These are phyloP conservation scores for Conus ventricosus DNA, from an alignment of 1,140 invertebrate genomes.

Conservation along the genomic window DNA sequence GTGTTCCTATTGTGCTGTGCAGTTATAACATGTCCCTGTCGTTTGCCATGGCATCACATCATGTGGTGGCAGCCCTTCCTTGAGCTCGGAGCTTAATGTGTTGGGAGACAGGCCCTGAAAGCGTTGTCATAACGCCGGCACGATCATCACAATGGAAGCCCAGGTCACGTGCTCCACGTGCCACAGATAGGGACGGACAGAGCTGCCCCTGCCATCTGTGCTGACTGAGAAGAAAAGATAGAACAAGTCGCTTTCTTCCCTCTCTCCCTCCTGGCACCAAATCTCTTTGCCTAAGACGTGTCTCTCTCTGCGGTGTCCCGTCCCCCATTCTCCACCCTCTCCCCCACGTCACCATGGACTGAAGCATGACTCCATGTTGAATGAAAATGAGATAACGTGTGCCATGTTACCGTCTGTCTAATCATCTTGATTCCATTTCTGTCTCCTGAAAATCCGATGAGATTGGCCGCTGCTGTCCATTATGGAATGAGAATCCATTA, in stretches of 20 bases:
- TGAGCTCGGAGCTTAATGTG: background rate
- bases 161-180: background rate
- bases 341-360: background rate
- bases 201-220: background rate
- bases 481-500: too few species aligned
- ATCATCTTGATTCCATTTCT: background rate
- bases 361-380: background rate
- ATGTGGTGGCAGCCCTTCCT: background rate
- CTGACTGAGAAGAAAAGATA: background rate
- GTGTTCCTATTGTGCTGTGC: too few species aligned
- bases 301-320: too few species aligned
- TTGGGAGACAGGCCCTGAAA: background rate
- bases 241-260: too few species aligned
- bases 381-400: conserved; percentile 17
- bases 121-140: background rate
- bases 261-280: too few species aligned
- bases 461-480: background rate
- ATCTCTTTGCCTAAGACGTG: too few species aligned
- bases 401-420: background rate
- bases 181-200: too few species aligned
- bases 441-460: background rate
- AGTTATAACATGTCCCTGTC: background rate
- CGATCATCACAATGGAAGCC: background rate
- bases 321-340: too few species aligned
- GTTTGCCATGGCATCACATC: background rate